A percentile compares a stretch with the other conserved stretches of the same genome.
These are phyloP conservation scores for Girardia tigrina DNA, from an alignment of 2,888 invertebrate genomes.

Conservation along the genomic window DNA sequence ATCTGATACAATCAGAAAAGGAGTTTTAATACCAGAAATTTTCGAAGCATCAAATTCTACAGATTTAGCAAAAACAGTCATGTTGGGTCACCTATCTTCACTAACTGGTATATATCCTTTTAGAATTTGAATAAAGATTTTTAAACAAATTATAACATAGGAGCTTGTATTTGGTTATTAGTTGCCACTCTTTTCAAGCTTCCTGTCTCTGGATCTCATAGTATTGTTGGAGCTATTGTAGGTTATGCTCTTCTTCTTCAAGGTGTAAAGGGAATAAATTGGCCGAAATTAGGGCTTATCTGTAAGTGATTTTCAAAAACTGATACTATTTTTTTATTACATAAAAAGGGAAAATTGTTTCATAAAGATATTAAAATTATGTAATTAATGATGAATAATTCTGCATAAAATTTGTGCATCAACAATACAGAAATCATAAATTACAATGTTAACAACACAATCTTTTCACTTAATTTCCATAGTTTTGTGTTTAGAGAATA, in stretches of 20 bases:
- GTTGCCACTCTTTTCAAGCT: conserved; percentile 81
- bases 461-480: no score
- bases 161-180: conserved; percentile 81
- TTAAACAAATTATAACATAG: conserved; percentile 44
- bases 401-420: no score
- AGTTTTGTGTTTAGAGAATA: no score
- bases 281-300: conserved; percentile 67
- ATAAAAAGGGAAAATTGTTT: no score
- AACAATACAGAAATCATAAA: no score
- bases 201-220: conserved; percentile 97
- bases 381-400: no score
- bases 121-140: no score
- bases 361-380: no score
- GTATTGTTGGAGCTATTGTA: conserved; percentile 91
- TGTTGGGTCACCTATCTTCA: conserved; percentile 80
- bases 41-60: conserved; percentile 55
- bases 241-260: conserved; percentile 85
- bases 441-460: no score
- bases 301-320: no score
- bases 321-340: no score
- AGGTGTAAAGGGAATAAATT: conserved; percentile 68
- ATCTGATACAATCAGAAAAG: conserved; percentile 94
- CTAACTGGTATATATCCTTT: conserved; percentile 54
- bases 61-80: conserved; percentile 55
- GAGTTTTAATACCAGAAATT: conserved; percentile 72